Percentiles rank a stretch among this genome's conserved stretches.
Evolutionary conservation across 2,888 invertebrate species (phyloP).

Genomic region (Leptopilina syphax): DNA sequence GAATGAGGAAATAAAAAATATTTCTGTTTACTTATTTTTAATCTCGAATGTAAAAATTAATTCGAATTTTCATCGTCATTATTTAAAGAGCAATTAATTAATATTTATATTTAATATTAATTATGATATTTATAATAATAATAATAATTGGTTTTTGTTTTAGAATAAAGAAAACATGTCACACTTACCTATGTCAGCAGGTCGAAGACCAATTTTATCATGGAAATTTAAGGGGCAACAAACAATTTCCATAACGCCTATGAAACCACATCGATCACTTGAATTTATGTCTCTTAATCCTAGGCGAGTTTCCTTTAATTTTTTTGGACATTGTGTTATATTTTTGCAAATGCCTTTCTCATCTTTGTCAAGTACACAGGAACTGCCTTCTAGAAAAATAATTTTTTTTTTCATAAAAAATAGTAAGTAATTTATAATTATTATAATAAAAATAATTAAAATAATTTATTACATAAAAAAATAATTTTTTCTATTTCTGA

Average conservation of each 20-base stretch:
- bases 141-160: not conserved
- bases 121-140: not conserved
- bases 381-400: conserved; percentile 52
- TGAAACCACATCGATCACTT: conserved; percentile 77
- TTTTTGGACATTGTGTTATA: conserved; percentile 62
- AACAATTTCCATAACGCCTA: conserved; percentile 76
- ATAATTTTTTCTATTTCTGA: no score
- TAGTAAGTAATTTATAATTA: not conserved
- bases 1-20: not conserved
- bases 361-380: conserved; percentile 59
- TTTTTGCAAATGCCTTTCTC: conserved; percentile 63
- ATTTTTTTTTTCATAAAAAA: not conserved
- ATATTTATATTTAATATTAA: no score
- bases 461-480: no score
- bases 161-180: not conserved
- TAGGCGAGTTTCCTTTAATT: conserved; percentile 58
- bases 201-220: conserved; percentile 60
- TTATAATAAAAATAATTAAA: not conserved
- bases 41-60: not conserved
- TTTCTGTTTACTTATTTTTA: not conserved
- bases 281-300: conserved; percentile 57
- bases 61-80: no score
- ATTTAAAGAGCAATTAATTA: no score
- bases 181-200: conserved; percentile 65
- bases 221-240: conserved; percentile 75